These are phyloP conservation scores for Eurosta solidaginis DNA, from an alignment of 1,140 invertebrate genomes.

Conservation along the genomic window DNA sequence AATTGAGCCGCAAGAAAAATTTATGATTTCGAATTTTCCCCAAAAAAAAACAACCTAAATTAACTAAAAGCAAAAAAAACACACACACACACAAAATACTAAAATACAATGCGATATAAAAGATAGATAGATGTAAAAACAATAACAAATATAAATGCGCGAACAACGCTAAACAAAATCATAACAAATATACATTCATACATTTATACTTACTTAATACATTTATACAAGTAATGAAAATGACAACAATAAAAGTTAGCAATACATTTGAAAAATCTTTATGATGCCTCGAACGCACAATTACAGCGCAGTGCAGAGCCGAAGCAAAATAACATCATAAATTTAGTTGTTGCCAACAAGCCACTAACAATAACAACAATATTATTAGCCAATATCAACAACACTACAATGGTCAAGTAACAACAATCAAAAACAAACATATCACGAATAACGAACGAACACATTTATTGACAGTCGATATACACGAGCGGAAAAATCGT, in stretches of 20 bases:
- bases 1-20: slow-evolving; percentile 23
- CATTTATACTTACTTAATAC: background rate
- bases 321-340: background rate
- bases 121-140: slow-evolving; percentile 10
- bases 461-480: slow-evolving; percentile 4
- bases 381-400: background rate
- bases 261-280: background rate
- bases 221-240: slow-evolving; percentile 17
- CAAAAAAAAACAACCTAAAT: background rate
- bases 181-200: slow-evolving; percentile 8
- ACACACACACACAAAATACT: no score
- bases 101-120: background rate
- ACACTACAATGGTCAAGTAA: background rate
- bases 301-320: background rate
- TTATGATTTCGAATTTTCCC: slow-evolving; percentile 24
- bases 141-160: background rate
- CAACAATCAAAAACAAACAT: no score
- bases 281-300: background rate
- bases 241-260: background rate
- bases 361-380: background rate
- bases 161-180: background rate
- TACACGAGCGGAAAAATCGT: background rate
- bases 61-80: background rate
- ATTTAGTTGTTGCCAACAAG: background rate
- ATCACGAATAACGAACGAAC: background rate